These are phyloP conservation scores for Musca vetustissima DNA, from an alignment of 1,140 invertebrate species.

Conservation along the genomic window DNA sequence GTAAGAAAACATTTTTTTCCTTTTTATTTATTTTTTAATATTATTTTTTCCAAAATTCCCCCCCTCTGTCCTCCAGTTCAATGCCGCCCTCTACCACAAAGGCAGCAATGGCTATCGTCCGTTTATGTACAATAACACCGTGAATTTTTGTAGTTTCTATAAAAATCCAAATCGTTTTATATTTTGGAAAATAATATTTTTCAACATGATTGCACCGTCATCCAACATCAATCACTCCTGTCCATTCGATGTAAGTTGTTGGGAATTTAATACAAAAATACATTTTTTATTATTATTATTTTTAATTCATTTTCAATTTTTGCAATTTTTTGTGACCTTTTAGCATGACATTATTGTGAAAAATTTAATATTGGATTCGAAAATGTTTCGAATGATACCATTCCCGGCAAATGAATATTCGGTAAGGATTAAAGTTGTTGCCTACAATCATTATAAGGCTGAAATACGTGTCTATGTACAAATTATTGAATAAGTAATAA, in stretches of 20 bases:
- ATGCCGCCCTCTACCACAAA: not conserved
- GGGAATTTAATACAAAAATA: not conserved
- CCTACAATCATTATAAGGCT: not conserved
- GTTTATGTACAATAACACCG: not conserved
- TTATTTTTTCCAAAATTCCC: not conserved
- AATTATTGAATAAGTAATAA: not conserved
- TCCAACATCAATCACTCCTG: not conserved
- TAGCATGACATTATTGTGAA: not conserved
- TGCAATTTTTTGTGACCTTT: not conserved
- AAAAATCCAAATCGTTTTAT: not conserved
- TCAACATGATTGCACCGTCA: not conserved
- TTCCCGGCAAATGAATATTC: not conserved
- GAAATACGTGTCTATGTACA: not conserved
- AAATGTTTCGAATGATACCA: not conserved
- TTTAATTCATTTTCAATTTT: not conserved
- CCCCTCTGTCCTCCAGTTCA: not conserved
- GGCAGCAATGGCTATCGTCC: not conserved
- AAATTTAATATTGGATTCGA: not conserved
- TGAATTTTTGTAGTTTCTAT: not conserved
- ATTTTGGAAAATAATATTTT: not conserved
- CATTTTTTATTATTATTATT: not conserved
- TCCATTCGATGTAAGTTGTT: not conserved
- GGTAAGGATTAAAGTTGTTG: not conserved
- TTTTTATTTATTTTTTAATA: not conserved
- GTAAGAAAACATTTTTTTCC: constrained; percentile 26